These are phyloP conservation scores for Trachops cirrhosus DNA, from an alignment of 2,797 vertebrate genomes.

Conservation along the genomic window DNA sequence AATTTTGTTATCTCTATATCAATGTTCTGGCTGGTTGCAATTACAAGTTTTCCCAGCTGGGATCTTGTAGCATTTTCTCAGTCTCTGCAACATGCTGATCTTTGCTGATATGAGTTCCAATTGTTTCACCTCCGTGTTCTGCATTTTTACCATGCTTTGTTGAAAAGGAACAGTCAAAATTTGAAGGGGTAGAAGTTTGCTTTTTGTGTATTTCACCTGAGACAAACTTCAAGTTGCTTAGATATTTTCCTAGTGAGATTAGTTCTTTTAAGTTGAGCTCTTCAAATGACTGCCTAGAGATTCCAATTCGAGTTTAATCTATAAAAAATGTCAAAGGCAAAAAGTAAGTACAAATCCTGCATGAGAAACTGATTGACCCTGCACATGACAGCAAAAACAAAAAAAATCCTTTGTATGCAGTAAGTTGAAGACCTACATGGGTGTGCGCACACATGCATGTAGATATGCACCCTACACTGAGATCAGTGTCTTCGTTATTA, in stretches of 20 bases:
- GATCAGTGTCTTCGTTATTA: not conserved
- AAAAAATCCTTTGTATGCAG: fast-evolving
- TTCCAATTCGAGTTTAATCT: not conserved
- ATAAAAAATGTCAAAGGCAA: not conserved
- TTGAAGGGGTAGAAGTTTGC: slow-evolving; percentile 15
- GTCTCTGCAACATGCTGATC: slow-evolving; percentile 70
- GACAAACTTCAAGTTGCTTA: not conserved
- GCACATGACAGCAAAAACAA: not conserved
- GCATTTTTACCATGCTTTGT: slow-evolving; percentile 66
- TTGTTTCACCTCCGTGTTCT: slow-evolving; percentile 76
- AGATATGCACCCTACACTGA: not conserved
- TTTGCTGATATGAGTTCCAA: slow-evolving; percentile 76
- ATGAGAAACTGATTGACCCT: not conserved
- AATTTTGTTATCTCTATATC: slow-evolving; percentile 79
- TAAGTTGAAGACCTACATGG: not conserved
- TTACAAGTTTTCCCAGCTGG: slow-evolving; percentile 83
- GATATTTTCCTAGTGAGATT: not conserved
- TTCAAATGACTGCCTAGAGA: not conserved
- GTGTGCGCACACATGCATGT: fast-evolving
- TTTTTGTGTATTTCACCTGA: not conserved
- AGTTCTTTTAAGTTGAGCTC: not conserved
- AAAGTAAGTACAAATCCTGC: not conserved
- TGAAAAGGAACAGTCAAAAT: slow-evolving; percentile 38
- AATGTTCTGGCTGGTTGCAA: slow-evolving; percentile 81
- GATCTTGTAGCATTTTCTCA: slow-evolving; percentile 77